Conservation (phyloP, 2,888 invertebrate genomes). For the Scrobipalpa costella region DNA sequence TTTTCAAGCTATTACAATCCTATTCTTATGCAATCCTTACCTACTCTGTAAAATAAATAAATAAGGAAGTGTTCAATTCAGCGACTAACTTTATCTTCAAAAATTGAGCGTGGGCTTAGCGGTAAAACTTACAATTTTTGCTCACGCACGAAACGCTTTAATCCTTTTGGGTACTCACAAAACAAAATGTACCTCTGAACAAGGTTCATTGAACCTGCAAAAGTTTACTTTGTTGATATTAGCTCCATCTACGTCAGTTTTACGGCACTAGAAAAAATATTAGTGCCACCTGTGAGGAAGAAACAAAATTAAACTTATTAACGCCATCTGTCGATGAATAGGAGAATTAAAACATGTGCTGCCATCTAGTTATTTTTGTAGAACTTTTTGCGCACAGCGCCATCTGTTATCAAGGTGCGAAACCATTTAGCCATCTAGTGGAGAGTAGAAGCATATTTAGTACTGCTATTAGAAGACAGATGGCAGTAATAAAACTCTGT, state of each 20-base stretch:
- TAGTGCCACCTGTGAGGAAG: background rate
- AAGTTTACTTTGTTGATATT: background rate
- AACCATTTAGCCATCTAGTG: slow-evolving; percentile 1
- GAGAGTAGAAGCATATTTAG: background rate
- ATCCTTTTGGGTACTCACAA: too few relatives aligned
- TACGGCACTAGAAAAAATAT: background rate
- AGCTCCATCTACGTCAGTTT: background rate
- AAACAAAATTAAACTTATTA: background rate
- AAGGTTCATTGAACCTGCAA: slow-evolving; percentile 12
- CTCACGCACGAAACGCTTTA: background rate
- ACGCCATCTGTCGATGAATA: background rate
- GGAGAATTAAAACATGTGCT: background rate
- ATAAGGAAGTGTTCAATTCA: background rate
- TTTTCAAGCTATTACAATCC: too few relatives aligned
- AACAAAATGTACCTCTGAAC: too few relatives aligned
- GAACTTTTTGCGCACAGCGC: background rate
- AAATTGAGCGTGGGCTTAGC: too few relatives aligned
- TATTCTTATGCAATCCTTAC: background rate
- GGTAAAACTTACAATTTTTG: background rate
- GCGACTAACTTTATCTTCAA: background rate
- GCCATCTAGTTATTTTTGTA: background rate
- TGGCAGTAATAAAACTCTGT: background rate
- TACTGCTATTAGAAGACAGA: background rate
- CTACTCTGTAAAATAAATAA: background rate
- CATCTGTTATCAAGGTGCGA: background rate